Conservation (phyloP, 2,888 invertebrate genomes). For the Miltochrista miniata region DNA sequence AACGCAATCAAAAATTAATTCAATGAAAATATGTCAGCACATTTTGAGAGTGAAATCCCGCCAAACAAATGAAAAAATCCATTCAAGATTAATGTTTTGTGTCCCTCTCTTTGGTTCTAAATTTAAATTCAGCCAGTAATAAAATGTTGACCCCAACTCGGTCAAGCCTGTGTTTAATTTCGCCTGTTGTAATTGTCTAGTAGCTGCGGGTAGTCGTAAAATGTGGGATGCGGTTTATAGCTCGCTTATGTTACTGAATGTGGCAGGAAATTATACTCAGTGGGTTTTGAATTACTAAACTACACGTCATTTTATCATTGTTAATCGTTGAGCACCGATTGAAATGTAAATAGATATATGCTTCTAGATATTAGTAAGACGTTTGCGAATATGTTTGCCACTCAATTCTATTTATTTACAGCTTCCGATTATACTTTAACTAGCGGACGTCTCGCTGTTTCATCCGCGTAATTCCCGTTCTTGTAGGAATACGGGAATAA, state of each 20-base stretch:
- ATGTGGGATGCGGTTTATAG: background rate
- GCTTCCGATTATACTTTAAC: too few species aligned
- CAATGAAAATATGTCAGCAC: too few species aligned
- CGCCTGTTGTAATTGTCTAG: conserved; percentile 3
- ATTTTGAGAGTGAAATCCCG: too few species aligned
- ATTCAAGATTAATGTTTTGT: background rate
- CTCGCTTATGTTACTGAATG: background rate
- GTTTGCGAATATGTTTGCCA: too few species aligned
- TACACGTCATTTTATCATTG: conserved; percentile 2
- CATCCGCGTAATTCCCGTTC: too few species aligned
- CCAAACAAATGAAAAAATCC: too few species aligned
- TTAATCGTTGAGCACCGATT: background rate
- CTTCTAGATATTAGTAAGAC: too few species aligned
- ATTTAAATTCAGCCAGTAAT: background rate
- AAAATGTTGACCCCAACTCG: background rate
- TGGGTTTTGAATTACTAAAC: background rate
- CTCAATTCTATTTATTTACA: too few species aligned
- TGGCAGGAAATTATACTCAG: conserved; percentile 2
- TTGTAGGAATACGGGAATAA: too few species aligned
- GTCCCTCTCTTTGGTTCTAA: background rate
- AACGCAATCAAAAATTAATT: too few species aligned
- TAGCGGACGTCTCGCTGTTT: too few species aligned
- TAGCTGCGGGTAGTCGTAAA: conserved; percentile 6
- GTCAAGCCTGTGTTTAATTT: conserved; percentile 6
- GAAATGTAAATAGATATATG: background rate